Evolutionary conservation across 2,113 vertebrate genomes (phyloP).

Genomic region (Agelaius phoeniceus): DNA sequence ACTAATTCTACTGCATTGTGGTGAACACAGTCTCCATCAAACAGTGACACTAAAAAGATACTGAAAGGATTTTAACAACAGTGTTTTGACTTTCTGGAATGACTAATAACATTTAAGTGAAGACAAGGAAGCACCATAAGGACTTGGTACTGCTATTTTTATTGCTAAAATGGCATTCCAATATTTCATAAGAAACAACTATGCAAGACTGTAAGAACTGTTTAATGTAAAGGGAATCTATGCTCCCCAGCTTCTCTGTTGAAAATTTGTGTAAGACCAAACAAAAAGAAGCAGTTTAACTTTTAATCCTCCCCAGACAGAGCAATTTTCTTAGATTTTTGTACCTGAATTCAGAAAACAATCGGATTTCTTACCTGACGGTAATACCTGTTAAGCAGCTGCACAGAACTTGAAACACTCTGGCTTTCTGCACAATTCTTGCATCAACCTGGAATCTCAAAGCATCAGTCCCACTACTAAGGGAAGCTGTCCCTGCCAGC

Average conservation of each 20-base stretch:
- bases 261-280: background rate
- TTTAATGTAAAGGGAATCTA: background rate
- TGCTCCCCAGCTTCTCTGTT: background rate
- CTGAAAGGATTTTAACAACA: background rate
- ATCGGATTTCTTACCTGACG: background rate
- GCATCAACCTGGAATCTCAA: background rate
- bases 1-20: background rate
- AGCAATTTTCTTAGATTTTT: background rate
- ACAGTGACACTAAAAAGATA: background rate
- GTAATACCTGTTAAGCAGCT: background rate
- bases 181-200: background rate
- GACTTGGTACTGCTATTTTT: background rate
- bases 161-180: background rate
- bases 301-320: background rate
- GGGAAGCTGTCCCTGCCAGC: background rate
- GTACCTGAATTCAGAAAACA: background rate
- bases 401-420: background rate
- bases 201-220: background rate
- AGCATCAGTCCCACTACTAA: background rate
- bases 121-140: background rate
- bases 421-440: background rate
- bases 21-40: background rate
- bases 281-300: background rate
- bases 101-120: background rate
- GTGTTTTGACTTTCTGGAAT: conserved; percentile 7